A percentile compares a stretch with the other conserved stretches of the same genome.
These are phyloP conservation scores for Ceraclea dissimilis DNA, from an alignment of 2,888 invertebrate species.

Conservation along the genomic window DNA sequence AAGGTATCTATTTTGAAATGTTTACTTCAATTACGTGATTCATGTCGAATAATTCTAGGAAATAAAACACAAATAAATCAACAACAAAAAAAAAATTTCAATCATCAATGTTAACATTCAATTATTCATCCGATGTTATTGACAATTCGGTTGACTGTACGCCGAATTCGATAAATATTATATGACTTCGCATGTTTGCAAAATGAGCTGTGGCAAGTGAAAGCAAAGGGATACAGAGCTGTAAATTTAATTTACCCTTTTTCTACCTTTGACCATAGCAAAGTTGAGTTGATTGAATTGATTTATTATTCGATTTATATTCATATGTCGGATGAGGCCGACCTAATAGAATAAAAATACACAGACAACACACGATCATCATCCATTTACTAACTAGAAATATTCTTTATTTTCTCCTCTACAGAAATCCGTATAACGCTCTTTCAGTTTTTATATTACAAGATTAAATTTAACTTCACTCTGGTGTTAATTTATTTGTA, in stretches of 20 bases:
- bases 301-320: conserved; percentile 15
- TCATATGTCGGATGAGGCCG: conserved; percentile 3
- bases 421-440: no score
- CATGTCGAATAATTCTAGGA: no score
- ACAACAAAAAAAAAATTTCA: no score
- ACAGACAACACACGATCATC: background rate
- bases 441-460: no score
- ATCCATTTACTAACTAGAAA: no score
- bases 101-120: no score
- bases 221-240: conserved; percentile 8
- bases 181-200: conserved; percentile 12
- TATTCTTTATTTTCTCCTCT: no score
- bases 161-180: conserved; percentile 1
- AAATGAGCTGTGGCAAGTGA: conserved; percentile 1
- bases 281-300: conserved; percentile 9
- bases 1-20: no score
- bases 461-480: no score
- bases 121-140: background rate
- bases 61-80: no score
- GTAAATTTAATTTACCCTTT: conserved; percentile 16
- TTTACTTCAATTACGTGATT: no score
- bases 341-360: conserved; percentile 1
- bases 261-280: conserved; percentile 10
- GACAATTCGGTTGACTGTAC: conserved; percentile 13
- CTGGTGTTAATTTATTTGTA: no score